Evolutionary conservation across 2,888 invertebrate species (phyloP).

Genomic region (Netelia melanura): DNA sequence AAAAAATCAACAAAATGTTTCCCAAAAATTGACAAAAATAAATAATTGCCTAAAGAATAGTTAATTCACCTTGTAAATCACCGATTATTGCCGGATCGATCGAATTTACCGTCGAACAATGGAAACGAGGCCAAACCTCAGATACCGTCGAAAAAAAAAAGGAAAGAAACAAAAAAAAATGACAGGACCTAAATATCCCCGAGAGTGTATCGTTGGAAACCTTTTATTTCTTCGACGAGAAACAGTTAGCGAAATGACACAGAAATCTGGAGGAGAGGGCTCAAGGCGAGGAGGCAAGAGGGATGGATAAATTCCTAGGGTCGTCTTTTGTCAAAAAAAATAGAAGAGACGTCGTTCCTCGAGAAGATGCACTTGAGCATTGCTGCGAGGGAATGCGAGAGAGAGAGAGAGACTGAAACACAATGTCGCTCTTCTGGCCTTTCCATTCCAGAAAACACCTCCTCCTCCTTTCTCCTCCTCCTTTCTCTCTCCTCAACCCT

Average conservation of each 20-base stretch:
- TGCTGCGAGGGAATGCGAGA: constrained; percentile 5
- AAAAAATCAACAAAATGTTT: too few species aligned
- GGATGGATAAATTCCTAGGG: constrained; percentile 33
- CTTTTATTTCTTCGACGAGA: constrained; percentile 21
- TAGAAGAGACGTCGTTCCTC: constrained; percentile 39
- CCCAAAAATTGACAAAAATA: not conserved
- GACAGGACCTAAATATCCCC: not conserved
- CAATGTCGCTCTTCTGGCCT: constrained; percentile 67
- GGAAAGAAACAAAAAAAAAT: not conserved
- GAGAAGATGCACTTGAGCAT: constrained; percentile 20
- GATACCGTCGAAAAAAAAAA: not conserved
- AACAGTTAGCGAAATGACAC: constrained; percentile 50
- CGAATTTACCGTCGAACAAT: not conserved
- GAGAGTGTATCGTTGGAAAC: not conserved
- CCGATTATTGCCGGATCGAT: not conserved
- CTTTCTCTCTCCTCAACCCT: constrained; percentile 28
- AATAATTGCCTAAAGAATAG: not conserved
- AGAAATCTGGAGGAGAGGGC: constrained; percentile 21
- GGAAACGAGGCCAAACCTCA: not conserved
- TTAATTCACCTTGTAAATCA: not conserved
- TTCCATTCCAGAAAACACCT: constrained; percentile 68
- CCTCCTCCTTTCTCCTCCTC: constrained; percentile 49
- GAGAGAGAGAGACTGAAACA: constrained; percentile 66
- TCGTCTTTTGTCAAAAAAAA: constrained; percentile 36
- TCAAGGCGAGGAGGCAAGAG: not conserved